These are phyloP conservation scores for Pedetes capensis DNA, from an alignment of 2,113 vertebrate genomes.

Conservation along the genomic window DNA sequence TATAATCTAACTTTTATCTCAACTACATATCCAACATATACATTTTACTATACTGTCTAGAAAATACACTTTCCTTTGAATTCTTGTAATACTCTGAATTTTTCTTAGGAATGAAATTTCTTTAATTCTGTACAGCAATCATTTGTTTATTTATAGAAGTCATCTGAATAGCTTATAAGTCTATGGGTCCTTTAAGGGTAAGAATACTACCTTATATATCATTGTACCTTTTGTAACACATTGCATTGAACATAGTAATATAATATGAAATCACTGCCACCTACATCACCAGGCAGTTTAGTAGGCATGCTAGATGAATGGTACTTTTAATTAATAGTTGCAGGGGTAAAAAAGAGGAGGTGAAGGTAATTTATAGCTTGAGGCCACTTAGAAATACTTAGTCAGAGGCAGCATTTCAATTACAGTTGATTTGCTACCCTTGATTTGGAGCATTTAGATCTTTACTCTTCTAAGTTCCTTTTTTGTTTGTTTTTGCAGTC, in stretches of 20 bases:
- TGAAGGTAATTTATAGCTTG: background rate
- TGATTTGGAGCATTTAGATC: background rate
- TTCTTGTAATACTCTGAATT: background rate
- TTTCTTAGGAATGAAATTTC: background rate
- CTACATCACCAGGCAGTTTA: background rate
- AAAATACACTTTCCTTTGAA: background rate
- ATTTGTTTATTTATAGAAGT: background rate
- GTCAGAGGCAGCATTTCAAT: background rate
- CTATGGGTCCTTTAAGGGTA: background rate
- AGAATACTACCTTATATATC: background rate
- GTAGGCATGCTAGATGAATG: background rate
- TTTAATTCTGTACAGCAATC: background rate
- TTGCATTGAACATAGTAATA: background rate
- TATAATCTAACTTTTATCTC: background rate
- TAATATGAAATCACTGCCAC: background rate
- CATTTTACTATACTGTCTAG: background rate
- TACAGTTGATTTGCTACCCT: background rate
- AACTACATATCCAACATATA: background rate
- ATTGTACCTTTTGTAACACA: background rate
- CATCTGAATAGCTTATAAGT: background rate
- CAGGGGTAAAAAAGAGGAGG: background rate
- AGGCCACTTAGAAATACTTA: background rate
- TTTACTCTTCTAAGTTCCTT: background rate
- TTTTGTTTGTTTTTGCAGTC: too few relatives aligned
- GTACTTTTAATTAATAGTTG: background rate